Base-by-base conservation (phyloP, 2,888 invertebrate genomes). In the Trachelus tabidus region DNA sequence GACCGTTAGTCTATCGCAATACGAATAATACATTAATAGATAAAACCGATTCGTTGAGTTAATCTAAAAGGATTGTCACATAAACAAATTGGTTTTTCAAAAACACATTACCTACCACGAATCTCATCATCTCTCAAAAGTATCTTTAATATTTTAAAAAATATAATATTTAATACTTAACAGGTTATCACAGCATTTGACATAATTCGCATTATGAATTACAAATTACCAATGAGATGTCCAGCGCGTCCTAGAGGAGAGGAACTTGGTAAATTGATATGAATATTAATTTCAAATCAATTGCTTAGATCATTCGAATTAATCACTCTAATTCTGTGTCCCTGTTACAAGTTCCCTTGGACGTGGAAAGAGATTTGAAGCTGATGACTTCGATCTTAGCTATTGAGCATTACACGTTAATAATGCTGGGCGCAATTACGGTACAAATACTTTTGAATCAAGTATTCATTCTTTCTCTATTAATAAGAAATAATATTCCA, bases 321-420 rank as follows among this genome's bases (percentile, higher is more conserved):
- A 15, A 56, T 56, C 9, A 6, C 2, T 56, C 9, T 2, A 30
- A 56, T 75, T 15, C 33, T 73, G 15, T 56, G 3, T 11, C 0
- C 3, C 12, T 2, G 12, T 3, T 71, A 56, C 23, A 56, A 90
- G 89, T 90, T 30, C 86, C 90, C 4, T n/a, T 82, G 12, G 85
- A 87, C 31, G 85, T 90, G 4, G 89, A 90, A 77, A 88, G 90
- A 69, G 91, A 91, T 79, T 80, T 91, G 30, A 91, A 90, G 78
- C 82, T 91, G 73, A 91, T 91, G 87, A 90, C 88, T 12, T 90
- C 90, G 23, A 90, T 91, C 40, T 85, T 91, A n/a, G 89, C 89
- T 76, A 90, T 91, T 56, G 91, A 91, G 73, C 91, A 91, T 81
- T 91, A 90, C 79, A 89, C 89, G 12, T 79, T 91, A 56, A 89